A percentile compares a stretch with the other conserved stretches of the same genome.
Evolutionary conservation across 1,140 invertebrate genomes (phyloP).

Genomic region (Linepithema humile): DNA sequence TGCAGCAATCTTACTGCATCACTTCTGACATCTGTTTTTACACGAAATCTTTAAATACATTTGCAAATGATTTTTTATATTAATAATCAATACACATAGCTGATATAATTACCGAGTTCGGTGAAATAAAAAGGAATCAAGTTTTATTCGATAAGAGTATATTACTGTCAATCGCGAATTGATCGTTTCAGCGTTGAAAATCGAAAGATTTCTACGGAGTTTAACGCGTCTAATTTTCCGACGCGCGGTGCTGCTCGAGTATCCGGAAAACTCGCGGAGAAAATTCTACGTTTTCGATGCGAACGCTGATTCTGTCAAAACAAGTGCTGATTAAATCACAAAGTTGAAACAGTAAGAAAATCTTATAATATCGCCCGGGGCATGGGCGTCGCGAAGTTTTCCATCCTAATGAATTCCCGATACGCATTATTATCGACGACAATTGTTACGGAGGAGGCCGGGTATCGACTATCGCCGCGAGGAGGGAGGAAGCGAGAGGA

Average conservation of each 20-base stretch:
- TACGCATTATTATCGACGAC: slow-evolving; percentile 54
- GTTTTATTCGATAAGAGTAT: not conserved
- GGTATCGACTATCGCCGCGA: slow-evolving; percentile 43
- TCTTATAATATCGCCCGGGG: slow-evolving; percentile 30
- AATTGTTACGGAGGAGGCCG: slow-evolving; percentile 43
- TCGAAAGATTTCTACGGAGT: not conserved
- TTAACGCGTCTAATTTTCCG: not conserved
- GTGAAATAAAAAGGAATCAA: not conserved
- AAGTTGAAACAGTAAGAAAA: slow-evolving; percentile 37
- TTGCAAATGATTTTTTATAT: not conserved
- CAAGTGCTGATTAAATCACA: slow-evolving; percentile 35
- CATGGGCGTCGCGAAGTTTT: slow-evolving; percentile 36
- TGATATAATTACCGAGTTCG: not conserved
- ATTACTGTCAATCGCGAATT: no score
- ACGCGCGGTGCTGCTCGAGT: not conserved
- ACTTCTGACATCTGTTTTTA: not conserved
- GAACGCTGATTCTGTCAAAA: slow-evolving; percentile 34
- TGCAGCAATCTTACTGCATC: not conserved
- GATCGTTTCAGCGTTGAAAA: not conserved
- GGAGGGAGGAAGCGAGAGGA: not conserved
- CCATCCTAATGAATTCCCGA: slow-evolving; percentile 51
- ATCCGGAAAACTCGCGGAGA: not conserved
- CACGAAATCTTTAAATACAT: not conserved
- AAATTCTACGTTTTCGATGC: not conserved
- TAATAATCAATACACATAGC: not conserved